Conservation (phyloP, 2,113 vertebrate species). For the Calyptomena viridis region DNA sequence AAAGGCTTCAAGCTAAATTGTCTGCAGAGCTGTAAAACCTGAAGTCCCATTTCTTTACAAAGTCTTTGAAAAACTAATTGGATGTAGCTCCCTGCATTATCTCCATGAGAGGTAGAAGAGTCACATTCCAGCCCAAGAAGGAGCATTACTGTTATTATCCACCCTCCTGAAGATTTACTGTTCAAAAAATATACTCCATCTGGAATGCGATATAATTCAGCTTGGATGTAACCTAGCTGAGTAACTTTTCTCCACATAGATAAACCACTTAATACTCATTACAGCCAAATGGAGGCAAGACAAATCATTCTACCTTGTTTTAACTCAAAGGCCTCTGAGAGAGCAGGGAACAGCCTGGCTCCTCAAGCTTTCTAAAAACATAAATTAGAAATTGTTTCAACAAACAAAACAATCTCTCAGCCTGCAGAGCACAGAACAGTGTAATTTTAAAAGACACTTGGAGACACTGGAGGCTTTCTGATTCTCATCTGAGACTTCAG, state of each 20-base stretch:
- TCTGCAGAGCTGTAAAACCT: background rate
- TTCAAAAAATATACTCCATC: constrained; percentile 45
- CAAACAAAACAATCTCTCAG: constrained; percentile 8
- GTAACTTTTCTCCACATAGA: constrained; percentile 46
- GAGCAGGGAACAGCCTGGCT: background rate
- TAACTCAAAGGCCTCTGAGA: background rate
- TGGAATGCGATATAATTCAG: constrained; percentile 25
- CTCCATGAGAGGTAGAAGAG: background rate
- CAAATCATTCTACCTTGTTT: constrained; percentile 49
- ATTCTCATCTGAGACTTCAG: constrained; percentile 7
- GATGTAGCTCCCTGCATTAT: background rate
- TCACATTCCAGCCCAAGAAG: background rate
- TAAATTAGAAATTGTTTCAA: constrained; percentile 31
- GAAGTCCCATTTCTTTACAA: background rate
- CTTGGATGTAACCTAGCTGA: constrained; percentile 38
- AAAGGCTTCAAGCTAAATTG: background rate
- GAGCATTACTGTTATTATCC: background rate
- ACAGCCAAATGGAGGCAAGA: constrained; percentile 38
- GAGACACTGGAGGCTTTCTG: background rate
- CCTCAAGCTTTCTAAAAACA: constrained; percentile 14
- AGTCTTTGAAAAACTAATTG: constrained; percentile 19
- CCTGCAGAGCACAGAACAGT: background rate
- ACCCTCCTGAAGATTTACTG: constrained; percentile 36
- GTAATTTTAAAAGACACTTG: background rate
- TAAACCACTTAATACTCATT: constrained; percentile 64